These are phyloP conservation scores for Parelbella ahira DNA, from an alignment of 2,888 invertebrate species.

Conservation along the genomic window DNA sequence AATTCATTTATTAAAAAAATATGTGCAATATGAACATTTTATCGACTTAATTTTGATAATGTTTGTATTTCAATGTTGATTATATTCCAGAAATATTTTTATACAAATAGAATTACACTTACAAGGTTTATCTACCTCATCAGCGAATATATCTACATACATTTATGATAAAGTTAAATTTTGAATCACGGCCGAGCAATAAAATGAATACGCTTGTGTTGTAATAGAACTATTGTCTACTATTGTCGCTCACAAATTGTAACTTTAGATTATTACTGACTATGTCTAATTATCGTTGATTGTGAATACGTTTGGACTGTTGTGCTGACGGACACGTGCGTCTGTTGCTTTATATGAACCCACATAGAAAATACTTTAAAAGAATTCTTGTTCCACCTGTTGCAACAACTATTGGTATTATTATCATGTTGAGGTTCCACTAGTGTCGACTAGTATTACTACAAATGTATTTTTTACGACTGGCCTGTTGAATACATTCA, in stretches of 20 bases:
- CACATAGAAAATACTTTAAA: too few species aligned
- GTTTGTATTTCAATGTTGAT: conserved; percentile 77
- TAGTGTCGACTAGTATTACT: too few species aligned
- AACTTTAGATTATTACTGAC: conserved; percentile 22
- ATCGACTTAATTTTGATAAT: conserved; percentile 73
- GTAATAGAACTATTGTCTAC: conserved; percentile 3
- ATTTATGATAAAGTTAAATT: conserved; percentile 8
- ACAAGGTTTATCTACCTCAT: conserved; percentile 74
- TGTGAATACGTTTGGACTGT: too few species aligned
- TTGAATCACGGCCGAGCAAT: conserved; percentile 26
- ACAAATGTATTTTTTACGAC: too few species aligned
- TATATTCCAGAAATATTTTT: conserved; percentile 80
- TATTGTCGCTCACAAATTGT: conserved; percentile 18
- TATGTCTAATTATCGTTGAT: too few species aligned
- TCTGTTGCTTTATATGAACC: too few species aligned
- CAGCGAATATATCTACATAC: conserved; percentile 46
- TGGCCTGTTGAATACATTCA: too few species aligned
- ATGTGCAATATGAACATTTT: conserved; percentile 70
- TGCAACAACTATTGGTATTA: too few species aligned
- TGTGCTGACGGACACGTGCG: too few species aligned
- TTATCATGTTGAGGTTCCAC: too few species aligned
- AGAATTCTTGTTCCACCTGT: too few species aligned
- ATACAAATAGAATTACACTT: conserved; percentile 69
- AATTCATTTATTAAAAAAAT: conserved; percentile 44
- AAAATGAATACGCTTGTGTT: conserved; percentile 23